Conservation (phyloP, 1,140 invertebrate species). For the Heliconius eleuchia region DNA sequence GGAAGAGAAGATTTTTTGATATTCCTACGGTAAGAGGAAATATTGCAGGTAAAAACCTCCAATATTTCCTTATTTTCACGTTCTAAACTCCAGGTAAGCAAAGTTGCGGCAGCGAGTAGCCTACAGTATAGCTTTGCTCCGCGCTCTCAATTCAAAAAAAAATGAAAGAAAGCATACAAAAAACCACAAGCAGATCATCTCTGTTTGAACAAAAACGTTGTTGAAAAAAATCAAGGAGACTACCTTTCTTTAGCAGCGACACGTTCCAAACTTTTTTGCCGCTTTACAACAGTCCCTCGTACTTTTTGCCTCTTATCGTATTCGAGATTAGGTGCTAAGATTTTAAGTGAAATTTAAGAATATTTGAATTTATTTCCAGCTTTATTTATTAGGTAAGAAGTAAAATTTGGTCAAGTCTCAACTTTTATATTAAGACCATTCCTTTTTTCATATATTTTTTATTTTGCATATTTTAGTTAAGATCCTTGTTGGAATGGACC, state of each 20-base stretch:
- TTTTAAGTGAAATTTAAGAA: constrained; percentile 51
- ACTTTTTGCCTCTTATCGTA: constrained; percentile 58
- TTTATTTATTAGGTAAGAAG: background rate
- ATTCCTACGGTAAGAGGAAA: too few relatives aligned
- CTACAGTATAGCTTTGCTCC: background rate
- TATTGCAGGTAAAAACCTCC: too few relatives aligned
- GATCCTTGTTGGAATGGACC: too few relatives aligned
- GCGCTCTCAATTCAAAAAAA: background rate
- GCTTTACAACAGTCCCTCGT: constrained; percentile 49
- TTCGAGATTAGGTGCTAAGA: constrained; percentile 68
- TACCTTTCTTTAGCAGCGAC: constrained; percentile 12
- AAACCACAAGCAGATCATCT: constrained; percentile 13
- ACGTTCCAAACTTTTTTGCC: constrained; percentile 39
- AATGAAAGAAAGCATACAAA: background rate
- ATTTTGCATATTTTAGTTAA: too few relatives aligned
- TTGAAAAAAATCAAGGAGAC: background rate
- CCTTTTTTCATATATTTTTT: too few relatives aligned
- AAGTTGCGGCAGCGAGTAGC: background rate
- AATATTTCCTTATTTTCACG: too few relatives aligned
- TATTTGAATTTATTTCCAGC: constrained; percentile 44
- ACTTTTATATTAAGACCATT: too few relatives aligned
- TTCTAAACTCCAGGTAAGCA: too few relatives aligned
- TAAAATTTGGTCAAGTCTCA: background rate
- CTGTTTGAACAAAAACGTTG: background rate
- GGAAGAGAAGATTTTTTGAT: too few relatives aligned